These are phyloP conservation scores for Pseudochaenichthys georgianus DNA, from an alignment of 2,797 vertebrate genomes.

Conservation along the genomic window DNA sequence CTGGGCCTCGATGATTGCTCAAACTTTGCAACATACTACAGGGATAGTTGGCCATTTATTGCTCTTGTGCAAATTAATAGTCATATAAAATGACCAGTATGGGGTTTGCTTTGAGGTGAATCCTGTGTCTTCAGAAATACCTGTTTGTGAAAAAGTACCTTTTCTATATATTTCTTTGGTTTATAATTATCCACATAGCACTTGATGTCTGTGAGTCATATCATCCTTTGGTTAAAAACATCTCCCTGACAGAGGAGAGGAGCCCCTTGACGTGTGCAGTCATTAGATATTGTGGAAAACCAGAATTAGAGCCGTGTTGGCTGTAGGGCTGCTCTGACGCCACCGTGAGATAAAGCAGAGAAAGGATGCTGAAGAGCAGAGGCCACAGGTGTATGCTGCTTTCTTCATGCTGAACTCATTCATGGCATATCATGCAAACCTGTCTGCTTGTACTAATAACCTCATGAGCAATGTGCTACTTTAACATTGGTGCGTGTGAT, in stretches of 20 bases:
- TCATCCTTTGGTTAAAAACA: conserved; percentile 38
- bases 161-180: conserved; percentile 37
- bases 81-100: conserved; percentile 42
- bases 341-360: conserved; percentile 24
- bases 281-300: conserved; percentile 39
- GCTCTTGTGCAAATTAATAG: conserved; percentile 48
- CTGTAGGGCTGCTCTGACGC: conserved; percentile 41
- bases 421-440: conserved; percentile 39
- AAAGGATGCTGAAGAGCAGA: conserved; percentile 40
- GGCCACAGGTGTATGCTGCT: conserved; percentile 63
- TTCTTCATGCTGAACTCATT: conserved; percentile 57
- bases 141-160: conserved; percentile 38
- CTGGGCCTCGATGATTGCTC: conserved; percentile 35
- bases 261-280: conserved; percentile 29
- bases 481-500: conserved; percentile 21
- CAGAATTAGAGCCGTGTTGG: conserved; percentile 31
- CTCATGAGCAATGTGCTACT: conserved; percentile 24
- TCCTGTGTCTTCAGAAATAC: conserved; percentile 15
- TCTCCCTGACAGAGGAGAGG: conserved; percentile 29
- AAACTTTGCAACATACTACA: conserved; percentile 52
- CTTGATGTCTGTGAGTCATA: conserved; percentile 44
- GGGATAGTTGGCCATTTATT: conserved; percentile 53
- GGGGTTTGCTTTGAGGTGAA: conserved; percentile 12
- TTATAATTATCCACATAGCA: conserved; percentile 23
- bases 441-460: conserved; percentile 24